Percentiles rank a stretch among this genome's conserved stretches.
Conservation (phyloP, 2,888 invertebrate species). For the Eubasilissa splendida region DNA sequence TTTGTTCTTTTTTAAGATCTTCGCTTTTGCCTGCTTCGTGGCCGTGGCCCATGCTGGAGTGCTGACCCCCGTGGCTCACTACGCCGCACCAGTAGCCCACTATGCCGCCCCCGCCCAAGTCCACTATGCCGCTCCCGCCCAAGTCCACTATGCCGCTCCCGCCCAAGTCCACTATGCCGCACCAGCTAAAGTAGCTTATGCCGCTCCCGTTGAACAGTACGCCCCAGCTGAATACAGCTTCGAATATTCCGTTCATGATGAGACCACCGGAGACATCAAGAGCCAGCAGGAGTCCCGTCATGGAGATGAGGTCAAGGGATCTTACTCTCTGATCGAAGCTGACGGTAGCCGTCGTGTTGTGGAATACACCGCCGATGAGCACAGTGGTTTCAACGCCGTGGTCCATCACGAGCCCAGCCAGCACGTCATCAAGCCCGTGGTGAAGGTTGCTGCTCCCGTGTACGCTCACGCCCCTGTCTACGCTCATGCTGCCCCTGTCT, state of each 20-base stretch:
- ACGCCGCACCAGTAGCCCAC: constrained; percentile 34
- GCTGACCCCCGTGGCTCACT: constrained; percentile 46
- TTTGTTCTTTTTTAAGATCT: constrained; percentile 41
- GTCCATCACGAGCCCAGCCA: constrained; percentile 40
- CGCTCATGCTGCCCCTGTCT: constrained; percentile 16
- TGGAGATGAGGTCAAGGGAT: constrained; percentile 66
- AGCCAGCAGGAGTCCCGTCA: constrained; percentile 68
- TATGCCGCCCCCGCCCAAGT: constrained; percentile 60
- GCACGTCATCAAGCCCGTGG: constrained; percentile 60
- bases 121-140: constrained; percentile 60
- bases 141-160: constrained; percentile 37
- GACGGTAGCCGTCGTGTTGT: constrained; percentile 67
- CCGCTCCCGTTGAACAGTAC: constrained; percentile 44
- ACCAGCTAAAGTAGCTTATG: too few relatives aligned
- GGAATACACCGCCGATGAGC: constrained; percentile 68
- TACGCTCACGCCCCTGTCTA: constrained; percentile 40
- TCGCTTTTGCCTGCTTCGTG: constrained; percentile 48
- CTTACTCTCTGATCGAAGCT: constrained; percentile 68
- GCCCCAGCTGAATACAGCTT: constrained; percentile 53
- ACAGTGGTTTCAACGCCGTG: constrained; percentile 55
- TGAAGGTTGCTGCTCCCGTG: constrained; percentile 39
- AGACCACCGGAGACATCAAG: constrained; percentile 68
- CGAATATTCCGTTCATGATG: constrained; percentile 50
- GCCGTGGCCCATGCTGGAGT: constrained; percentile 46
- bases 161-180: constrained; percentile 18